Evolutionary conservation across 1,140 invertebrate species (phyloP), one percentile per base, ranked within the genome.

Genomic region (Bombus consobrinus): DNA sequence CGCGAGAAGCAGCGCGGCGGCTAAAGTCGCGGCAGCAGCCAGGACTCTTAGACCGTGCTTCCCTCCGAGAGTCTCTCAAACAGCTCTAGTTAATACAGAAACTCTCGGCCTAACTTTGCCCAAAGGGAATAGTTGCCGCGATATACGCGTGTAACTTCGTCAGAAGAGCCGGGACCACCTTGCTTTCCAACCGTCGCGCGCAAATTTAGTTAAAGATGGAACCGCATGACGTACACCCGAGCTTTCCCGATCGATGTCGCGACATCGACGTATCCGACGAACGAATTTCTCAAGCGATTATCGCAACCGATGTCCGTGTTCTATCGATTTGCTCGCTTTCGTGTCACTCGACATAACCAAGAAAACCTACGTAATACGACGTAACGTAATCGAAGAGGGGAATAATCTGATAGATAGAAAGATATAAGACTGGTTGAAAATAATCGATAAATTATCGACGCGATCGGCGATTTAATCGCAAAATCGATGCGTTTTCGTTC

Each of bases 61-160:
- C 59, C 25, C 66, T 13, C 12, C 9, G 28, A 64, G 28, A 64
- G 75, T 37, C 47, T 41, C 86, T 84, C 88, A 9, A 87, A 81
- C 75, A 39, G 71, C 80, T 83, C 80, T 72, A 68, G 87, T 87
- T 90, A 89, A 90, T 85, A 62, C 74, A n/a, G 85, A 69, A 73
- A 79, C 78, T 71, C 64, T 15, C 22, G 13, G 28, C 39, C 34
- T 53, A 90, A 90, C 80, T 88, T 85, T 57, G 57, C 28, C 82
- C 89, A 83, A 85, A 86, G 81, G 86, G 81, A 86, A 77, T 82
- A 57, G 66, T 77, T 37, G 47, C 37, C 68, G 84, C 74, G 78
- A 82, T 85, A 78, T 79, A 69, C 64, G 88, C 77, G 82, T 53
- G 77, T 76, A 83, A 89, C 66, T 89, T 76, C 1, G 59, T 34